These are phyloP conservation scores for Achatina immaculata DNA, from an alignment of 1,140 invertebrate species.

Conservation along the genomic window DNA sequence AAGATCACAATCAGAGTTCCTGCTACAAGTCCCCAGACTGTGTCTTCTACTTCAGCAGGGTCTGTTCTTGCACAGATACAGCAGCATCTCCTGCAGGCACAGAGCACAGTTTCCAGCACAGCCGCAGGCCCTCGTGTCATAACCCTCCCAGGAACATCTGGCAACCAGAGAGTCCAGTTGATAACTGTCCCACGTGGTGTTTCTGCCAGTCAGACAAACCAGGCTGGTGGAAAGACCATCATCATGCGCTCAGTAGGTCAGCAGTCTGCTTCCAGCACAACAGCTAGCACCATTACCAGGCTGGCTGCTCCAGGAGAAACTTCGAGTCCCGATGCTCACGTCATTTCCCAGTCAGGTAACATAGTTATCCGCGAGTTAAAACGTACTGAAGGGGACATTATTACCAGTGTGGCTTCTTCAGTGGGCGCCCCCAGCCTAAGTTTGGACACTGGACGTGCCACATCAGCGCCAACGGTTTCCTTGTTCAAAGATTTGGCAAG, in stretches of 20 bases:
- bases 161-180: slow-evolving; percentile 29
- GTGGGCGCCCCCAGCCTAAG: background rate
- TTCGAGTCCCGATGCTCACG: background rate
- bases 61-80: slow-evolving; percentile 2
- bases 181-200: slow-evolving; percentile 30
- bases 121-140: background rate
- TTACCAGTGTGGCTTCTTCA: background rate
- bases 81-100: slow-evolving; percentile 6
- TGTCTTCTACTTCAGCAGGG: slow-evolving; percentile 2
- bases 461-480: slow-evolving; percentile 25
- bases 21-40: background rate
- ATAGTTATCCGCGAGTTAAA: slow-evolving; percentile 24
- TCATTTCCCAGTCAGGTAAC: slow-evolving; percentile 20
- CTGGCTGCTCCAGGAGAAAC: background rate
- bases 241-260: background rate
- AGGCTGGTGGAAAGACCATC: slow-evolving; percentile 7
- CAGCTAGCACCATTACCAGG: background rate
- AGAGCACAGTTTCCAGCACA: background rate
- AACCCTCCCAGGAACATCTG: slow-evolving; percentile 15
- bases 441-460: background rate
- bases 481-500: slow-evolving; percentile 9
- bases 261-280: background rate
- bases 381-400: background rate
- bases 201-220: background rate
- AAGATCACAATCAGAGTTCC: slow-evolving; percentile 12